Evolutionary conservation across 2,113 vertebrate species (phyloP).

Genomic region (Megaleporinus macrocephalus): DNA sequence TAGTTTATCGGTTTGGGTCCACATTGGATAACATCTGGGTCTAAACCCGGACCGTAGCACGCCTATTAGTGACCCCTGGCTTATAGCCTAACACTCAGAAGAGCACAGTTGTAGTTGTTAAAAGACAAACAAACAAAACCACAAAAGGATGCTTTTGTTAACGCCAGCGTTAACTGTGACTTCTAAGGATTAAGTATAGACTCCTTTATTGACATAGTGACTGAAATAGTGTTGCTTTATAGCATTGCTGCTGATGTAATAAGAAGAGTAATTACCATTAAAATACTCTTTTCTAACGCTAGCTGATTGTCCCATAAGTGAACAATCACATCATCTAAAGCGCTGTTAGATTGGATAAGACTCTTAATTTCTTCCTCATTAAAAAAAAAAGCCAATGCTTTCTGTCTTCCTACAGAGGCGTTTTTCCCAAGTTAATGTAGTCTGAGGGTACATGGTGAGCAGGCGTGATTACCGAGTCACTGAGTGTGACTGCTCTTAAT

Average conservation of each 20-base stretch:
- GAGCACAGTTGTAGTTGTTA: too few species aligned
- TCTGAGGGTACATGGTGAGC: neutral
- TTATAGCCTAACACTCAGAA: too few species aligned
- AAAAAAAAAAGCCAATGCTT: neutral
- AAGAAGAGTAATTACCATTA: neutral
- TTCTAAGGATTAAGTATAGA: too few species aligned
- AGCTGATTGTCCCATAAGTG: neutral
- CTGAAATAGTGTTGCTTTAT: neutral
- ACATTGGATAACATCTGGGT: too few species aligned
- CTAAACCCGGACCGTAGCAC: too few species aligned
- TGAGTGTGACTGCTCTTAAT: constrained; percentile 27
- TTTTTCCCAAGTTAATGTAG: neutral
- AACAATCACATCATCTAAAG: neutral
- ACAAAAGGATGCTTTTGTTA: too few species aligned
- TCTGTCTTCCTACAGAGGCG: neutral
- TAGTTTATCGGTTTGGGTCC: too few species aligned
- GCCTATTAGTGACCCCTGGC: too few species aligned
- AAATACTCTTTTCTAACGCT: neutral
- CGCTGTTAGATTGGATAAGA: neutral
- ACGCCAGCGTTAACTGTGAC: too few species aligned
- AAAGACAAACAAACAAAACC: too few species aligned
- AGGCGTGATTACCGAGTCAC: neutral
- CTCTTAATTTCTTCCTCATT: neutral
- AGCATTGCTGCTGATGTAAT: neutral
- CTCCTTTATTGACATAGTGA: neutral